A percentile compares a stretch with the other conserved stretches of the same genome.
These are phyloP conservation scores for Tychaedon coryphoeus DNA, from an alignment of 2,113 vertebrate species.

Conservation along the genomic window DNA sequence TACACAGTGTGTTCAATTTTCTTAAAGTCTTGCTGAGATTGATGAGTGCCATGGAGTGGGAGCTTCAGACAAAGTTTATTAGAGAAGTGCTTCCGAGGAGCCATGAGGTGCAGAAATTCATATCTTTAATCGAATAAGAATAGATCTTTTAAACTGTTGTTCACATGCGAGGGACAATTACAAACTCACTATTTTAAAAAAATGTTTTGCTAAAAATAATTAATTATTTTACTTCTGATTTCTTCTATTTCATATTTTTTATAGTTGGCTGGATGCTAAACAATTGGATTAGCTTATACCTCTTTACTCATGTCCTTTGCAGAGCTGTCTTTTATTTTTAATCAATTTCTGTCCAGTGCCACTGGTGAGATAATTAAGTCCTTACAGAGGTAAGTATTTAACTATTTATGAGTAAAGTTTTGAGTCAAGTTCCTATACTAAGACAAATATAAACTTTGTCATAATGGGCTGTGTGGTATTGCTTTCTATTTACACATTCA, in stretches of 20 bases:
- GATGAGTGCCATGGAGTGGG: background rate
- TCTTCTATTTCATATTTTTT: background rate
- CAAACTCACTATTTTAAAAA: background rate
- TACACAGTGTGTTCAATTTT: background rate
- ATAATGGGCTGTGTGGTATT: background rate
- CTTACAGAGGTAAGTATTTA: background rate
- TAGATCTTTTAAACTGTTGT: background rate
- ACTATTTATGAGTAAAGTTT: background rate
- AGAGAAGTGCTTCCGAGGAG: fast-evolving
- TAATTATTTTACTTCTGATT: background rate
- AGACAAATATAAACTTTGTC: background rate
- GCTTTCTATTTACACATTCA: background rate
- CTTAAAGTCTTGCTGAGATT: background rate
- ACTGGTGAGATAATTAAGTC: background rate
- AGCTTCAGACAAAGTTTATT: background rate
- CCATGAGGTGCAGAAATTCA: background rate
- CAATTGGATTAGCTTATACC: background rate
- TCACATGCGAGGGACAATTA: background rate
- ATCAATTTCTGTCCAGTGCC: background rate
- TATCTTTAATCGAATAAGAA: background rate
- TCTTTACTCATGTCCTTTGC: background rate
- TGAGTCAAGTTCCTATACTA: background rate
- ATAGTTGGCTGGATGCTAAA: background rate
- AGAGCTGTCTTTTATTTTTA: background rate
- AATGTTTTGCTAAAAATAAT: background rate